phyloP scores from a whole-genome alignment of 2,113 vertebrate genomes.

The Gavia stellata region DNA sequence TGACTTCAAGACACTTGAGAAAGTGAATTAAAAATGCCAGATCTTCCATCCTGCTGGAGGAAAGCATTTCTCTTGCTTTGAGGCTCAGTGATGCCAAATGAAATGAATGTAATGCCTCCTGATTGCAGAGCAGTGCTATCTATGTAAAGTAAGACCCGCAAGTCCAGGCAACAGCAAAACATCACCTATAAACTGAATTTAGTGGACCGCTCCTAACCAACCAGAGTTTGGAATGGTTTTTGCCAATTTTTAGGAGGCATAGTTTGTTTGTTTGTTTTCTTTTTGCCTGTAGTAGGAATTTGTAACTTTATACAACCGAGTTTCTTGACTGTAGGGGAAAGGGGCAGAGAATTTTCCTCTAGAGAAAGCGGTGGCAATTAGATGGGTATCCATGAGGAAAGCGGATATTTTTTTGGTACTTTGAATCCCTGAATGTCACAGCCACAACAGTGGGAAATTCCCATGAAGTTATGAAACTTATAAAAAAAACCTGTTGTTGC shows the following conservation, averaged over 20 bases:
- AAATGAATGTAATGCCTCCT: not conserved
- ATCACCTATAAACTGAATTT: not conserved
- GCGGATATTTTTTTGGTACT: rapidly evolving
- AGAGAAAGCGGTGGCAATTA: not conserved
- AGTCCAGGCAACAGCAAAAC: not conserved
- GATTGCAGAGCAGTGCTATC: not conserved
- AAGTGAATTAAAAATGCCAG: not conserved
- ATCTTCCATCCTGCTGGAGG: not conserved
- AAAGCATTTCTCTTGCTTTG: not conserved
- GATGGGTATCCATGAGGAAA: not conserved
- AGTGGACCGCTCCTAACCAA: not conserved
- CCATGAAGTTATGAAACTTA: not conserved
- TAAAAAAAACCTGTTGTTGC: not conserved
- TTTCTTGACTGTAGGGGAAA: not conserved
- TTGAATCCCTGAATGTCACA: not conserved
- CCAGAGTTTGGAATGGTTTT: not conserved
- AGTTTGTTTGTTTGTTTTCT: not conserved
- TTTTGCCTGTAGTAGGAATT: not conserved
- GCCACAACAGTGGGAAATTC: not conserved
- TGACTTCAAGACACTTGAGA: not conserved
- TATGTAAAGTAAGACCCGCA: not conserved
- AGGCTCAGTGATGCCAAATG: not conserved
- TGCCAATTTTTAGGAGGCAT: not conserved
- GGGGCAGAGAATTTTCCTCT: not conserved
- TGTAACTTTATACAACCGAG: not conserved